Conservation (phyloP, 2,888 invertebrate species). For the Macrosoma leucophasiata region DNA sequence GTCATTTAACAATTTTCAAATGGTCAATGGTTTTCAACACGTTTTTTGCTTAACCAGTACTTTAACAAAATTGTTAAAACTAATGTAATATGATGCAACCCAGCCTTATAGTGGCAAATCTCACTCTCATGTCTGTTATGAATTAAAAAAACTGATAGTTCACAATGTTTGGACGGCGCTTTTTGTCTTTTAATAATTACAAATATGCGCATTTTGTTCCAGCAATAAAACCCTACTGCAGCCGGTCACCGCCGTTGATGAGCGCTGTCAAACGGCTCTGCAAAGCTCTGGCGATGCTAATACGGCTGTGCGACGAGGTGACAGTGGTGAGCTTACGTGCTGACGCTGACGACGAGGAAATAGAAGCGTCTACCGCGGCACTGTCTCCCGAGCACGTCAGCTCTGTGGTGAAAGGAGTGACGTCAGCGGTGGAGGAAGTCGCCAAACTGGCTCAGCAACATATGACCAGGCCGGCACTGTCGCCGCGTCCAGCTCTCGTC, state of each 20-base stretch:
- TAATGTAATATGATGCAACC: no score
- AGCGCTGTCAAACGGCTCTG: constrained; percentile 92
- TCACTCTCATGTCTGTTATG: no score
- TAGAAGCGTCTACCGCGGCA: constrained; percentile 51
- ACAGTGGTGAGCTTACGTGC: constrained; percentile 83
- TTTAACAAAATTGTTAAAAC: no score
- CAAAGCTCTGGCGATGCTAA: constrained; percentile 88
- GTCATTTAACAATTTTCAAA: no score
- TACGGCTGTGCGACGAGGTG: constrained; percentile 93
- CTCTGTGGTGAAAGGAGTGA: constrained; percentile 57
- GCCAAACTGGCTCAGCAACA: constrained; percentile 89
- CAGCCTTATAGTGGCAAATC: no score
- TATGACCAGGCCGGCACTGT: constrained; percentile 77
- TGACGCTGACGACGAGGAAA: constrained; percentile 55
- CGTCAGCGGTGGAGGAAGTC: constrained; percentile 60
- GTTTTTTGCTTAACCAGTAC: no score
- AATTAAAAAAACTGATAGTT: no score
- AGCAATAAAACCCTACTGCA: constrained; percentile 72
- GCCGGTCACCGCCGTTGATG: constrained; percentile 79
- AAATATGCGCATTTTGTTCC: constrained; percentile 29
- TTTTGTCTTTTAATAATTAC: constrained; percentile 12
- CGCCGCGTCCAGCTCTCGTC: constrained; percentile 61
- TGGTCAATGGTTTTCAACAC: no score
- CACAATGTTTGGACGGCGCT: no score
- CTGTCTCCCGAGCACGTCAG: constrained; percentile 60